A percentile compares a stretch with the other conserved stretches of the same genome.
Evolutionary conservation across 1,140 invertebrate genomes (phyloP).

Genomic region (Cepaea nemoralis): DNA sequence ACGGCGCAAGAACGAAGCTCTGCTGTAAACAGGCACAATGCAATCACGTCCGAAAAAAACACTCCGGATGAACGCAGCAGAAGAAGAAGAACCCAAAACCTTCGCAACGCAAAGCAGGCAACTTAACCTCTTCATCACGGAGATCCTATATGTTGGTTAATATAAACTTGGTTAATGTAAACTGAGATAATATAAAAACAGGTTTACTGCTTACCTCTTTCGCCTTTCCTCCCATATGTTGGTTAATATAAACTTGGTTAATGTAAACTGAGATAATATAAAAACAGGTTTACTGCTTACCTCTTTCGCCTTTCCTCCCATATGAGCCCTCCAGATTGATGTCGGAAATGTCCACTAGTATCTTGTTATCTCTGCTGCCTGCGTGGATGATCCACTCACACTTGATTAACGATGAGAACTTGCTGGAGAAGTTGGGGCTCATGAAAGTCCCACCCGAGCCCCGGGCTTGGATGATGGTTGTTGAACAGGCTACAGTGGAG

Average conservation of each 20-base stretch:
- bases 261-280: background rate
- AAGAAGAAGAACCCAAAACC: no score
- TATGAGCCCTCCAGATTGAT: constrained; percentile 54
- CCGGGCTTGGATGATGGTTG: constrained; percentile 39
- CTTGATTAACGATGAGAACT: constrained; percentile 68
- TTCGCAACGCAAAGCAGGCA: no score
- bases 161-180: no score
- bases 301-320: background rate
- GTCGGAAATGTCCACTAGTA: constrained; percentile 49
- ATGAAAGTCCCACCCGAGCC: constrained; percentile 69
- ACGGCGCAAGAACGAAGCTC: no score
- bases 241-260: no score
- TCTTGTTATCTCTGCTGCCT: constrained; percentile 50
- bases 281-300: background rate
- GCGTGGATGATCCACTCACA: constrained; percentile 71
- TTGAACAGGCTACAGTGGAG: constrained; percentile 48
- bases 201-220: no score
- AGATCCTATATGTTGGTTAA: no score
- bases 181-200: no score
- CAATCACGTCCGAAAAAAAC: no score
- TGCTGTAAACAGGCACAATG: no score
- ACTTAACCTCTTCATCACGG: no score
- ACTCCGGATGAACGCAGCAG: no score
- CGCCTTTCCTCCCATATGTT: background rate
- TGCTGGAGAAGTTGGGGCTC: constrained; percentile 72